Percentiles rank a stretch among this genome's conserved stretches.
phyloP scores from a whole-genome alignment of 2,888 invertebrate species.

The Anorthoa munda region DNA sequence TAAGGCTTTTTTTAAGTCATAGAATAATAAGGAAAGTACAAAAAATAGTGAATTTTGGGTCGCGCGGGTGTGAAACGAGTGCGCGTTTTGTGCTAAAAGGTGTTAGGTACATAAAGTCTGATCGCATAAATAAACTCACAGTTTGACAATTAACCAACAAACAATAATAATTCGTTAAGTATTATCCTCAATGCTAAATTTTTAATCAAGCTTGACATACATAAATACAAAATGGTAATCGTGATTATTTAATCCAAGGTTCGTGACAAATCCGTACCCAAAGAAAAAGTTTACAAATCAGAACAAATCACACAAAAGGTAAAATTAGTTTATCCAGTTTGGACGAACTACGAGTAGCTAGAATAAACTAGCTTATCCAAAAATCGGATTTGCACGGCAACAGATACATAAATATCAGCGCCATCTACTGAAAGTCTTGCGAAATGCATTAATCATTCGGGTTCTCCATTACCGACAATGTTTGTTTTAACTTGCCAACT shows the following conservation, averaged over 20 bases:
- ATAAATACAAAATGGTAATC: neutral
- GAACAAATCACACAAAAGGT: slow-evolving; percentile 30
- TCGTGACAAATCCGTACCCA: slow-evolving; percentile 16
- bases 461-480: slow-evolving; percentile 74
- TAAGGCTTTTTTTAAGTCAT: too few relatives aligned
- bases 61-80: too few relatives aligned
- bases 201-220: neutral
- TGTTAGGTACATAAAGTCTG: too few relatives aligned
- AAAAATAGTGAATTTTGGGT: too few relatives aligned
- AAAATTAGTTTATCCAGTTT: slow-evolving; percentile 32
- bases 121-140: neutral
- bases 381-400: slow-evolving; percentile 54
- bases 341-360: slow-evolving; percentile 9
- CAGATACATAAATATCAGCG: slow-evolving; percentile 66
- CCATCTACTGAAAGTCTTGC: slow-evolving; percentile 66
- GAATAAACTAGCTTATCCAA: slow-evolving; percentile 45
- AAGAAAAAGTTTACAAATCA: slow-evolving; percentile 29
- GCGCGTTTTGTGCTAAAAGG: neutral
- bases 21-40: too few relatives aligned
- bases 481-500: slow-evolving; percentile 78
- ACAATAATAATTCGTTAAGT: neutral
- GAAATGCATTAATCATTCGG: slow-evolving; percentile 76
- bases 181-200: neutral
- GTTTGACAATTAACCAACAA: neutral
- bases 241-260: slow-evolving; percentile 1